Evolutionary conservation across 2,888 invertebrate genomes (phyloP), one percentile per base, ranked within the genome.

Genomic region (Apoderus coryli): DNA sequence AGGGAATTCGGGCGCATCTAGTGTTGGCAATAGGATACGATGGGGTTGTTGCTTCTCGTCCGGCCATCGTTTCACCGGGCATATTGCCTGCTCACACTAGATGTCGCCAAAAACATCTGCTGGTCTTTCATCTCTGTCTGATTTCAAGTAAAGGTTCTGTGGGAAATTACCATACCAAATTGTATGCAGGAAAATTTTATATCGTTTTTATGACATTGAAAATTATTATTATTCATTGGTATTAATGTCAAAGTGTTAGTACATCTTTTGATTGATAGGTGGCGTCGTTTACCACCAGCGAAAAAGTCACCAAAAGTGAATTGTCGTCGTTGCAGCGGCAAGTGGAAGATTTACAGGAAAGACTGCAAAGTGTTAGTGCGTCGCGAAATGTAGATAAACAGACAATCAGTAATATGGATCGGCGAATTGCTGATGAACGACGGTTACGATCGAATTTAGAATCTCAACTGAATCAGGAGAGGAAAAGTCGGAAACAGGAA

Each of bases 301-400:
- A 86, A 49, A 71, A 73, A 47, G 65, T 66, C 42, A 60, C 66
- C 22, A 69, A 70, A 49, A 69, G 74, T 44, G 85, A 89, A 57
- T 65, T 82, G 48, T 63, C 67, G 33, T 75, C 76, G 48, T 69
- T 88, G 53, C 81, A 82, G 60, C 76, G 81, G 52, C 85, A 86
- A 52, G 78, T 88, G 54, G 88, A 89, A 47, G 78, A 80, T 52
- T 63, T 90, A 45, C 89, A 90, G 54, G 76, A 76, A 50, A 75
- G 78, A 54, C 57, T 89, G 51, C 78, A 85, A 53, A 76, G 77
- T 50, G 59, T 80, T 41, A 69, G 69, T 34, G 70, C 72, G 39
- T 70, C 73, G 41, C 72, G 82, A 29, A 76, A 80, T 51, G 61
- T 74, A 42, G 92, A 86, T 53, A 76, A 79, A 58, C 76, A 81